A percentile compares a stretch with the other conserved stretches of the same genome.
These are phyloP conservation scores for Pelobates fuscus DNA, from an alignment of 2,113 vertebrate genomes.

Conservation along the genomic window DNA sequence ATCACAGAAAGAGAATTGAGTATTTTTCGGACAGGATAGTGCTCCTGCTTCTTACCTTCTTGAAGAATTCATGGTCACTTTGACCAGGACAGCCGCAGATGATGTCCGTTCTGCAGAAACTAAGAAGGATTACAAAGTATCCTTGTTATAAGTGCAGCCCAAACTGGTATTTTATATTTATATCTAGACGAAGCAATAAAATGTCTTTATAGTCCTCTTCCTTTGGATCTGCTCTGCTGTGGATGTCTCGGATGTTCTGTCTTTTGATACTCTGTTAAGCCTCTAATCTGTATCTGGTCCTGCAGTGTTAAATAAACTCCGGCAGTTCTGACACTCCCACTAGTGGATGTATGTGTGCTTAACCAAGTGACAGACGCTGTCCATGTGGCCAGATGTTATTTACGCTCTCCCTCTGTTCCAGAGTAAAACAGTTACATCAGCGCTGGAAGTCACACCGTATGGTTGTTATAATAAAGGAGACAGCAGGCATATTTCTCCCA, in stretches of 20 bases:
- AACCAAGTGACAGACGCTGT: slow-evolving; percentile 1
- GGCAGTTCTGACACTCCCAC: slow-evolving; percentile 4
- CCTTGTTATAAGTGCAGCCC: too few species aligned
- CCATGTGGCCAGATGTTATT: not conserved
- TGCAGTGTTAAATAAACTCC: not conserved
- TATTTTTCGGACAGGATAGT: too few species aligned
- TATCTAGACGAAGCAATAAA: not conserved
- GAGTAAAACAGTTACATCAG: slow-evolving; percentile 17
- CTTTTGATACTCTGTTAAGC: not conserved
- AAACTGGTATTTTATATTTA: too few species aligned
- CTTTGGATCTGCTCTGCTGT: not conserved
- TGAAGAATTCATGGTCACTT: slow-evolving; percentile 32
- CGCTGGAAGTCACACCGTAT: not conserved
- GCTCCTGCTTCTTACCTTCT: slow-evolving; percentile 36
- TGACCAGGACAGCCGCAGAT: not conserved
- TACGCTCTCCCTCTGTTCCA: not conserved
- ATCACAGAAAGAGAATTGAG: too few species aligned
- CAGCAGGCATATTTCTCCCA: slow-evolving; percentile 14
- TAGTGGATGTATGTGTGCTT: not conserved
- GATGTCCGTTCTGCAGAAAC: not conserved
- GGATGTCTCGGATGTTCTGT: not conserved
- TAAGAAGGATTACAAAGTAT: too few species aligned
- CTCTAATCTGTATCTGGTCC: not conserved
- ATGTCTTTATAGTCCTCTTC: not conserved
- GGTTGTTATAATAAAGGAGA: slow-evolving; percentile 9